Conservation (phyloP, 1,140 invertebrate species). For the Drosophila truncata region DNA sequence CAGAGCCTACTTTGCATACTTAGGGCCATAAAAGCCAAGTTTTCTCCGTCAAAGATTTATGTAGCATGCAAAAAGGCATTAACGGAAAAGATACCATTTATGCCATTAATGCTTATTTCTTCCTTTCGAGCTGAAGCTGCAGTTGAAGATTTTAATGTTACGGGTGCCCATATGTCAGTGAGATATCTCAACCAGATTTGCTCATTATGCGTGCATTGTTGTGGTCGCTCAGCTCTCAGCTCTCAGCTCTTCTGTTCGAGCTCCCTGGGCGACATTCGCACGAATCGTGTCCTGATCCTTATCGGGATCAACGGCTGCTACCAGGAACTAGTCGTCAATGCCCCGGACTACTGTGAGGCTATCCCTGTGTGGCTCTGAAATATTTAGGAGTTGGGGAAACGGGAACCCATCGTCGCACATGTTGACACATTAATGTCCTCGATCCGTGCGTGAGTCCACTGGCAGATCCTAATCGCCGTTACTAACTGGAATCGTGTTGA, state of each 20-base stretch:
- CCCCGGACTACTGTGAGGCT: conserved; percentile 38
- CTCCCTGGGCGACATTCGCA: conserved; percentile 70
- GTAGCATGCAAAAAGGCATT: conserved; percentile 66
- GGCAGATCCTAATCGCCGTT: conserved; percentile 76
- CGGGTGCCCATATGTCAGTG: conserved; percentile 45
- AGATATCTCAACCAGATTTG: conserved; percentile 53
- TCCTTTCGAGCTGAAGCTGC: conserved; percentile 22
- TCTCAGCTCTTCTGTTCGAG: neutral
- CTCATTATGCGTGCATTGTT: conserved; percentile 82
- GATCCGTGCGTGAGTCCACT: conserved; percentile 61
- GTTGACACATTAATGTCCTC: conserved; percentile 82
- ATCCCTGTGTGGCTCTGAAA: conserved; percentile 21
- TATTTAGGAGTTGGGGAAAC: neutral
- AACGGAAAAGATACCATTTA: conserved; percentile 31
- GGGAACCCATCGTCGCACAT: conserved; percentile 63
- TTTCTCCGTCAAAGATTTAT: conserved; percentile 73
- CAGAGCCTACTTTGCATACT: conserved; percentile 67
- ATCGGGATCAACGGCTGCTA: conserved; percentile 52
- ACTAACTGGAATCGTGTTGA: conserved; percentile 79
- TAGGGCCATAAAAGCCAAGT: conserved; percentile 69
- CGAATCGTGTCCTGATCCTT: conserved; percentile 65
- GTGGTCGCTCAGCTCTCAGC: conserved; percentile 29
- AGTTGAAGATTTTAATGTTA: conserved; percentile 49
- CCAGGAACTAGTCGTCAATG: conserved; percentile 73
- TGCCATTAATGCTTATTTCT: conserved; percentile 23